Conservation (phyloP, 2,113 vertebrate genomes). For the Chaenogobius annularis region DNA sequence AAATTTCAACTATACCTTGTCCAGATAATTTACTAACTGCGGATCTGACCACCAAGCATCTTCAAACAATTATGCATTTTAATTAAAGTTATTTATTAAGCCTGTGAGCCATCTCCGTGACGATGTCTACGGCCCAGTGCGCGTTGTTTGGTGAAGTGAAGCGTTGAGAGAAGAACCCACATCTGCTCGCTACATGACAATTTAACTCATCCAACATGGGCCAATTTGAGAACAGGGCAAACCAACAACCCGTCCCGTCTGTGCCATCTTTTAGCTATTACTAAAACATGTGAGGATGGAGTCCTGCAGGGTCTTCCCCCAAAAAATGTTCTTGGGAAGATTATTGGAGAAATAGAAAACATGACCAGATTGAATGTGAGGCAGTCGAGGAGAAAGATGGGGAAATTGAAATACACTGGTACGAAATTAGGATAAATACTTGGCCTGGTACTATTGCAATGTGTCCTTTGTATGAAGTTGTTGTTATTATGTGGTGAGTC, state of each 20-base stretch:
- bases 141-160: not conserved
- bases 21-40: not conserved
- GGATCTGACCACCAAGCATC: not conserved
- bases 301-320: slow-evolving; percentile 30
- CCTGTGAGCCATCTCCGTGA: not conserved
- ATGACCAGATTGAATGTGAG: not conserved
- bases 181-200: slow-evolving; percentile 35
- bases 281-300: slow-evolving; percentile 39
- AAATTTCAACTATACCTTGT: not conserved
- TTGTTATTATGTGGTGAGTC: too few species aligned
- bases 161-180: slow-evolving; percentile 23
- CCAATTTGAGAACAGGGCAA: slow-evolving; percentile 20
- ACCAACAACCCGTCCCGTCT: slow-evolving; percentile 34
- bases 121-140: not conserved
- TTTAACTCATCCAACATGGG: slow-evolving; percentile 46
- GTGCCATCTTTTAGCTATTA: slow-evolving; percentile 42
- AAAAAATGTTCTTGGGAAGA: slow-evolving; percentile 20
- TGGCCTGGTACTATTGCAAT: too few species aligned
- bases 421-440: not conserved
- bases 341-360: slow-evolving; percentile 12
- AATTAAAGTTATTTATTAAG: slow-evolving; percentile 6
- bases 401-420: not conserved
- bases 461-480: not conserved
- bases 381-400: not conserved
- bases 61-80: not conserved